Conservation (phyloP, 2,113 vertebrate genomes). For the Nerophis lumbriciformis region DNA sequence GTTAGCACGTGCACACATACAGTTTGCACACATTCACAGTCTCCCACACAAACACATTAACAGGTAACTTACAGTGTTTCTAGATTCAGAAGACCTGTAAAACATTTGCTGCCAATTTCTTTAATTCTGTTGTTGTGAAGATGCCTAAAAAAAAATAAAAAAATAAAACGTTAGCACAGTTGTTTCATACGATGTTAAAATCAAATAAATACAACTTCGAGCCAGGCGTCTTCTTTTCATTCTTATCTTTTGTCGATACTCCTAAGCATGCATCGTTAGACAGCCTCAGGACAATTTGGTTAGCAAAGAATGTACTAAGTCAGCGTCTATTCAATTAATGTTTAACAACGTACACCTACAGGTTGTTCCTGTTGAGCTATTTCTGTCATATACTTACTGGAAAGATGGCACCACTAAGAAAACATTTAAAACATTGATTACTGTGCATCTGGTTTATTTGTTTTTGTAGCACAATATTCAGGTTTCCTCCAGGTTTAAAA, state of each 20-base stretch:
- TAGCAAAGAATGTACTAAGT: conserved; percentile 27
- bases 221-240: neutral
- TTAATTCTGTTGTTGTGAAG: conserved; percentile 98
- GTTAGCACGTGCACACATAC: conserved; percentile 37
- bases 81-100: conserved; percentile 88
- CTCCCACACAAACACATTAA: conserved; percentile 9
- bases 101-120: conserved; percentile 82
- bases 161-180: neutral
- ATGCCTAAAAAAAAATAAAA: conserved; percentile 75
- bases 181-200: too few relatives aligned
- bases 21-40: conserved; percentile 3
- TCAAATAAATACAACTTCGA: too few relatives aligned
- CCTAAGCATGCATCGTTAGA: conserved; percentile 7
- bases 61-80: conserved; percentile 89
- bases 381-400: conserved; percentile 5
- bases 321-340: conserved; percentile 32
- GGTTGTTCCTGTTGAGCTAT: conserved; percentile 39
- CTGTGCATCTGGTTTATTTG: too few relatives aligned
- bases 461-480: too few relatives aligned
- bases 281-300: conserved; percentile 29
- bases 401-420: neutral
- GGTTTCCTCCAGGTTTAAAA: too few relatives aligned
- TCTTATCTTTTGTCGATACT: neutral
- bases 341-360: conserved; percentile 38
- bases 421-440: neutral